These are phyloP conservation scores for Mormyrus hasselquistii DNA, from an alignment of 2,797 vertebrate species.

Conservation along the genomic window DNA sequence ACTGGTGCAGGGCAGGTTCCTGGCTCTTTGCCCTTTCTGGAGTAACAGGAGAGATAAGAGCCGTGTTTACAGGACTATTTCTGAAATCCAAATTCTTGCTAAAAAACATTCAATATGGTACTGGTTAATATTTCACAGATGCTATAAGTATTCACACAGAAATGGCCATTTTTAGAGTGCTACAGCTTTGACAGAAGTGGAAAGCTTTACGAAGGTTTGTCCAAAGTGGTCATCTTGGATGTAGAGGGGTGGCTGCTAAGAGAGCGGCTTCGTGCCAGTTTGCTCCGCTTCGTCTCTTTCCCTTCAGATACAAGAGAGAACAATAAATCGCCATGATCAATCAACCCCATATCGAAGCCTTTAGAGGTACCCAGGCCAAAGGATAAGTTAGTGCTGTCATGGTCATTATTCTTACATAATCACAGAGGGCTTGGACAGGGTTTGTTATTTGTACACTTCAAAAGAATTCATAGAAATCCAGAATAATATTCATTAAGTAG, in stretches of 20 bases:
- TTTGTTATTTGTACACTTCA: neutral
- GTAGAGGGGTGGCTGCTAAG: constrained; percentile 83
- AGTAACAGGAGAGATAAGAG: neutral
- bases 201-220: constrained; percentile 62
- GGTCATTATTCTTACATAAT: neutral
- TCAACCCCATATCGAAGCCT: neutral
- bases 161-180: neutral
- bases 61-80: neutral
- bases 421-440: neutral
- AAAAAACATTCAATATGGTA: neutral
- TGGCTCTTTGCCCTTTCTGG: constrained; percentile 59
- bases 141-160: neutral
- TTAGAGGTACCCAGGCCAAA: neutral
- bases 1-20: constrained; percentile 46
- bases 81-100: neutral
- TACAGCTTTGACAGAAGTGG: neutral
- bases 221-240: constrained; percentile 72
- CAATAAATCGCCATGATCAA: neutral
- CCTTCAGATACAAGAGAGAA: constrained; percentile 54
- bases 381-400: neutral
- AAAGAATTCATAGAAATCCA: neutral
- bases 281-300: constrained; percentile 85
- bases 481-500: neutral
- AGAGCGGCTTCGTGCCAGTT: constrained; percentile 85
- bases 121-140: neutral